Conservation (phyloP, 2,797 vertebrate species). For the Sebastes oblongus region DNA sequence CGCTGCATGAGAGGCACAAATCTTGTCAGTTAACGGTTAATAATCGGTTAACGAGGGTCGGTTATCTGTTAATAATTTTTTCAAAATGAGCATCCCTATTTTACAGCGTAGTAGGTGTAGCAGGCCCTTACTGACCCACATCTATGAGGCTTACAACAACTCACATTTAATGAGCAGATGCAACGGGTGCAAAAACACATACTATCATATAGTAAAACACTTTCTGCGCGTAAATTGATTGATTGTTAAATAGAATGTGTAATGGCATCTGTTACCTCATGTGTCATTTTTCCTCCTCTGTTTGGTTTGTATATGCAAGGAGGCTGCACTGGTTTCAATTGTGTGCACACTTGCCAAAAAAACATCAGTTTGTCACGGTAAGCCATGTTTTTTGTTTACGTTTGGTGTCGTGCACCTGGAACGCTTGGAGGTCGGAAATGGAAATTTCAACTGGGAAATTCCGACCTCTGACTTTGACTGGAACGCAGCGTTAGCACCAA, state of each 20-base stretch:
- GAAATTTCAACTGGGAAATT: not conserved
- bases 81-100: no score
- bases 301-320: not conserved
- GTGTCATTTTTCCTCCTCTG: not conserved
- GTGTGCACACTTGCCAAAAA: not conserved
- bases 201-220: no score
- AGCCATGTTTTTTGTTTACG: not conserved
- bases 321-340: not conserved
- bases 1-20: no score
- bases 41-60: no score
- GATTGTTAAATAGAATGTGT: not conserved
- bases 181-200: no score
- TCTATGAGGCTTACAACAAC: no score
- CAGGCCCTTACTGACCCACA: no score
- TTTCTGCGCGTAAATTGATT: not conserved
- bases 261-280: not conserved
- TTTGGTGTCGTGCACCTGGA: not conserved
- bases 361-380: not conserved
- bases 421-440: not conserved
- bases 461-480: not conserved
- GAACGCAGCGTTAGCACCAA: not conserved
- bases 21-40: no score
- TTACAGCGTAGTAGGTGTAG: no score
- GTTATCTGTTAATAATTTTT: no score
- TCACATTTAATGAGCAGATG: no score